phyloP scores from a whole-genome alignment of 2,797 vertebrate species.

The Semaprochilodus insignis region DNA sequence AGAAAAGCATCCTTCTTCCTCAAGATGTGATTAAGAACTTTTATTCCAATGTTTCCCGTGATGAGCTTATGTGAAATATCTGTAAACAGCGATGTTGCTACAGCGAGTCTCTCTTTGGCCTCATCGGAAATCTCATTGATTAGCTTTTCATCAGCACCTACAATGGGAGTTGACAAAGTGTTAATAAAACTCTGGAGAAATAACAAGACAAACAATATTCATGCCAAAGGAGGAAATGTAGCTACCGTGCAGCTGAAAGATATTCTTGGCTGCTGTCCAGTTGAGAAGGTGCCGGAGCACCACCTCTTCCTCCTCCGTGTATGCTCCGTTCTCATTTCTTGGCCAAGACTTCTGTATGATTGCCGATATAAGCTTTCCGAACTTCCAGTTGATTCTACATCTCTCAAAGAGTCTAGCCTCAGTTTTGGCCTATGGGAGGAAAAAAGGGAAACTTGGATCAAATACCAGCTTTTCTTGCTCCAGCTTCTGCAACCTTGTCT shows the following conservation, averaged over 20 bases:
- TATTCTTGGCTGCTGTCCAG: slow-evolving; percentile 81
- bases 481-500: background rate
- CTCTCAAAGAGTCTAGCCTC: slow-evolving; percentile 68
- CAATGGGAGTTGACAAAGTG: slow-evolving; percentile 32
- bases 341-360: slow-evolving; percentile 91
- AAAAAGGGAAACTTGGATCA: background rate
- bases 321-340: slow-evolving; percentile 42
- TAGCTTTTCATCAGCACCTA: slow-evolving; percentile 77
- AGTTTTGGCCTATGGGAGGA: slow-evolving; percentile 68
- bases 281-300: slow-evolving; percentile 83
- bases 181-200: background rate
- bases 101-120: slow-evolving; percentile 73
- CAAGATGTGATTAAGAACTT: slow-evolving; percentile 78
- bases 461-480: background rate
- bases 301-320: slow-evolving; percentile 64
- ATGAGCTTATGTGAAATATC: slow-evolving; percentile 63
- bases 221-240: background rate
- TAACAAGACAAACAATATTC: background rate
- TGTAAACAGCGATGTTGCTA: slow-evolving; percentile 76
- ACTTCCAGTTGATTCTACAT: slow-evolving; percentile 67
- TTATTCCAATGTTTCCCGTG: slow-evolving; percentile 72
- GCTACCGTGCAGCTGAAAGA: slow-evolving; percentile 85
- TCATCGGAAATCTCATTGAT: slow-evolving; percentile 76
- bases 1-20: slow-evolving; percentile 68
- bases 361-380: slow-evolving; percentile 85